Conservation (phyloP, 2,113 vertebrate genomes). For the Dermatemys mawii region DNA sequence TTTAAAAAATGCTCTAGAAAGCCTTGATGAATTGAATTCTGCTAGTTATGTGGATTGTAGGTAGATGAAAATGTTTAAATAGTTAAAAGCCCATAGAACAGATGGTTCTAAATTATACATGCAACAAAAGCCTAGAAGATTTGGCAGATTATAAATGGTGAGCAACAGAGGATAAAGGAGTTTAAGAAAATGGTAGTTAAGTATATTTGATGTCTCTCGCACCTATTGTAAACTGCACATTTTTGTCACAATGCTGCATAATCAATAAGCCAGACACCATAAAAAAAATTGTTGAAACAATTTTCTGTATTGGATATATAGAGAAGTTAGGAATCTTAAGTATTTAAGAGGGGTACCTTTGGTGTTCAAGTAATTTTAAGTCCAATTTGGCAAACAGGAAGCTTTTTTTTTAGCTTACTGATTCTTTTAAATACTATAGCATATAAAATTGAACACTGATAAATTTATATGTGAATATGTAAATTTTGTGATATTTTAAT, state of each 20-base stretch:
- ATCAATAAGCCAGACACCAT: constrained; percentile 51
- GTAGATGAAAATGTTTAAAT: constrained; percentile 77
- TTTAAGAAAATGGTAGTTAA: constrained; percentile 74
- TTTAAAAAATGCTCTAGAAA: constrained; percentile 42
- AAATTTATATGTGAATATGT: constrained; percentile 1
- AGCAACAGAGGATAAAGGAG: constrained; percentile 73
- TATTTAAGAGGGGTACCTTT: constrained; percentile 32
- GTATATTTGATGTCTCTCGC: constrained; percentile 57
- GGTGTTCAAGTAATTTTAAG: constrained; percentile 15
- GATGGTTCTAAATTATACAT: constrained; percentile 82
- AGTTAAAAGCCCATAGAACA: constrained; percentile 76
- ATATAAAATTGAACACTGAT: neutral
- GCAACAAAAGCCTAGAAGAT: constrained; percentile 73
- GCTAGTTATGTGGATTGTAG: constrained; percentile 66
- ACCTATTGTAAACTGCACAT: constrained; percentile 55
- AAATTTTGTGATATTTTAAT: constrained; percentile 15
- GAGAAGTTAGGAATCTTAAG: constrained; percentile 22
- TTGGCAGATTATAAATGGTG: constrained; percentile 74
- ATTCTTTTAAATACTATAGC: neutral
- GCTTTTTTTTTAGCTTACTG: neutral
- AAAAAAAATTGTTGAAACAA: neutral
- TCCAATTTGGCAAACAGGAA: neutral
- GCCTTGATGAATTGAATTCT: constrained; percentile 54
- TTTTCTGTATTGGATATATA: constrained; percentile 19
- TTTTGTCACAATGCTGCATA: constrained; percentile 58